Evolutionary conservation across 2,113 vertebrate genomes (phyloP).

Genomic region (Anolis carolinensis): DNA sequence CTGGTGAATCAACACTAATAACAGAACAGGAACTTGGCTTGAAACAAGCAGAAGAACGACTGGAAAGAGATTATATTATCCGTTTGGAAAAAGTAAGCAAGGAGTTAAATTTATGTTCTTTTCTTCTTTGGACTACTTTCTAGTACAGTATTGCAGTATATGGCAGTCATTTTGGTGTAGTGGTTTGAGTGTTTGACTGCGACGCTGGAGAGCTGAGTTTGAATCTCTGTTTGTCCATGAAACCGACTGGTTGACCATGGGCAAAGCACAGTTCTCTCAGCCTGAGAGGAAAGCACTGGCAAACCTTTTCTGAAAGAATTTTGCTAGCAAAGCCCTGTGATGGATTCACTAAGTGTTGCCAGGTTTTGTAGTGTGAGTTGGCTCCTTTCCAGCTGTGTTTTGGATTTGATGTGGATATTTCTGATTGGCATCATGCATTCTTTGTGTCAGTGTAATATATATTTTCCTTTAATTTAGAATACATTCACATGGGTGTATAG

Average conservation of each 20-base stretch:
- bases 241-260: too few species aligned
- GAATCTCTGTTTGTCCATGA: too few species aligned
- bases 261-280: too few species aligned
- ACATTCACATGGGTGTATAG: not conserved
- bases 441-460: not conserved
- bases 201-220: too few species aligned
- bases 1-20: conserved; percentile 83
- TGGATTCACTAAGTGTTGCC: too few species aligned
- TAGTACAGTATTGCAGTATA: not conserved
- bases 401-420: not conserved
- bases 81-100: conserved; percentile 88
- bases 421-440: not conserved
- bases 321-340: too few species aligned
- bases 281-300: too few species aligned
- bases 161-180: too few species aligned
- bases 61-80: conserved; percentile 96
- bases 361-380: not conserved
- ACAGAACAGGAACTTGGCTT: conserved; percentile 94
- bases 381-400: not conserved
- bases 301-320: too few species aligned
- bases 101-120: not conserved
- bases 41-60: conserved; percentile 95
- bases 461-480: not conserved
- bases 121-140: too few species aligned
- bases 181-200: too few species aligned